Evolutionary conservation across 92 coral and sea anemone species (phyloP).

Genomic region (Isaurus tuberculatus): DNA sequence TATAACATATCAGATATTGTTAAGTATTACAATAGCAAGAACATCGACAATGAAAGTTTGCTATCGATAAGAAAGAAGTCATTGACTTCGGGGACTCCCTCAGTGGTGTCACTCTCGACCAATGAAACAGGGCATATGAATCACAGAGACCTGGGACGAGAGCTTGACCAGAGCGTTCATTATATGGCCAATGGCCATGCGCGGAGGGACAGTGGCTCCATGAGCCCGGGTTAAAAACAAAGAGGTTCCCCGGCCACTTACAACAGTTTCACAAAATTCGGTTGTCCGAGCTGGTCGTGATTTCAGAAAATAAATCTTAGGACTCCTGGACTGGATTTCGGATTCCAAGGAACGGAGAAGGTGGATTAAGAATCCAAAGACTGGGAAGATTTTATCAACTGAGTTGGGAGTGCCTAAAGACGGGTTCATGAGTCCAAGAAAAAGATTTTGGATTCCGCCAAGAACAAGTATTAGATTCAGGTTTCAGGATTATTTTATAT

Average conservation of each 20-base stretch:
- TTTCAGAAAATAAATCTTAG: too few species aligned
- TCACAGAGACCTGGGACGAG: constrained; percentile 13
- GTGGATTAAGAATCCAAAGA: too few species aligned
- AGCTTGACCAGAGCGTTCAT: constrained; percentile 8
- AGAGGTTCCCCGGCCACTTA: neutral
- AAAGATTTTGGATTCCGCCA: too few species aligned
- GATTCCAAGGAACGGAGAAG: too few species aligned
- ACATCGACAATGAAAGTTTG: constrained; percentile 75
- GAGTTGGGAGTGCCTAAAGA: too few species aligned
- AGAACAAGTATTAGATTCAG: too few species aligned
- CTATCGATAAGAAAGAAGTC: constrained; percentile 73
- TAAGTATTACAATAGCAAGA: constrained; percentile 81
- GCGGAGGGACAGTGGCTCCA: constrained; percentile 19
- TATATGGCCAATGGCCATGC: constrained; percentile 14
- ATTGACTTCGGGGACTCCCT: constrained; percentile 74
- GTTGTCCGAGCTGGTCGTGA: too few species aligned
- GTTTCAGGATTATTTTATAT: too few species aligned
- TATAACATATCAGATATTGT: constrained; percentile 89
- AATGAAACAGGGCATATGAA: constrained; percentile 68
- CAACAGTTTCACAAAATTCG: too few species aligned
- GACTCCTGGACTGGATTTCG: too few species aligned
- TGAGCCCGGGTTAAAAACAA: neutral
- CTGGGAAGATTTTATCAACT: too few species aligned
- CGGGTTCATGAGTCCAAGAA: too few species aligned
- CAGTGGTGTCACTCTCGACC: constrained; percentile 71